Evolutionary conservation across 2,113 vertebrate species (phyloP).

Genomic region (Tachysurus fulvidraco): DNA sequence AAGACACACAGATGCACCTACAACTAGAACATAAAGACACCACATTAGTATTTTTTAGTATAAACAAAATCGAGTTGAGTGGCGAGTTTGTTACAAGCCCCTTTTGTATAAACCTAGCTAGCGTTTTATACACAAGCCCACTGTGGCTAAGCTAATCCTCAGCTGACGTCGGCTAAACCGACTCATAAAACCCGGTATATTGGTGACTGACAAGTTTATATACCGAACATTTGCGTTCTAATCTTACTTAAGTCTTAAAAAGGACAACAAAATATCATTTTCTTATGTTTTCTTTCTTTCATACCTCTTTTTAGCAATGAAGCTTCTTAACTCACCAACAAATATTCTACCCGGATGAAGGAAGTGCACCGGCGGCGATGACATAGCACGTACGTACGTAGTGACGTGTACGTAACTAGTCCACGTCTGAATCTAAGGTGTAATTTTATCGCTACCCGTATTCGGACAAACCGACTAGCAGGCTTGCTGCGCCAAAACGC

Average conservation of each 20-base stretch:
- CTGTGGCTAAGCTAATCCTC: neutral
- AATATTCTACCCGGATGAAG: slow-evolving; percentile 47
- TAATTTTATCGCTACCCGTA: slow-evolving; percentile 2
- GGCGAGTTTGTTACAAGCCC: neutral
- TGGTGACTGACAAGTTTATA: neutral
- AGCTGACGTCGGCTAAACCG: slow-evolving; percentile 7
- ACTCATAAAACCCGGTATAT: neutral
- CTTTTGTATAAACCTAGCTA: no score
- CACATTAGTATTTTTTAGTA: neutral
- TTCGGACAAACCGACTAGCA: neutral
- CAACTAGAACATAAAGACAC: neutral
- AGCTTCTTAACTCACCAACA: slow-evolving; percentile 44
- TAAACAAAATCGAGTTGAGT: neutral
- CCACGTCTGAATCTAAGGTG: neutral
- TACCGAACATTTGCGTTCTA: neutral
- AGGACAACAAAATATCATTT: neutral
- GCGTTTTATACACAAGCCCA: neutral
- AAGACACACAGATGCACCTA: neutral
- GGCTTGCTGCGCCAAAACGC: neutral
- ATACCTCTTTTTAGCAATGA: neutral
- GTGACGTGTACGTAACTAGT: neutral
- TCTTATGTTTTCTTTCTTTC: no score
- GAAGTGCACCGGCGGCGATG: slow-evolving; percentile 39
- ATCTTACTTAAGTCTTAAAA: neutral
- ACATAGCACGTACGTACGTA: slow-evolving; percentile 37